Evolutionary conservation across 92 coral and sea anemone genomes (phyloP).

Genomic region (Muricea muricata): DNA sequence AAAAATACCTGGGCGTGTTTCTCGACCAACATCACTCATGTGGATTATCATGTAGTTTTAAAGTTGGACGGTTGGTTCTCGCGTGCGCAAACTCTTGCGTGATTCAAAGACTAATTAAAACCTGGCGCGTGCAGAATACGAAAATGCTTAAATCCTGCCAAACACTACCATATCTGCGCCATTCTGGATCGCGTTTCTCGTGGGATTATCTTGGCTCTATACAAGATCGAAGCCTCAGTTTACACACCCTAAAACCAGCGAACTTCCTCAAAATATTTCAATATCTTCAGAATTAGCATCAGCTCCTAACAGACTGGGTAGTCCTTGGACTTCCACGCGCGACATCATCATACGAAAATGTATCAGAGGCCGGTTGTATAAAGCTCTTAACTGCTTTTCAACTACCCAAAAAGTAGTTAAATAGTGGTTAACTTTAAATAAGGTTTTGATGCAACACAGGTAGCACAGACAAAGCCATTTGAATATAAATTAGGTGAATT

Average conservation of each 20-base stretch:
- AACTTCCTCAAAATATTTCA: not conserved
- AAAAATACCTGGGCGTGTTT: not conserved
- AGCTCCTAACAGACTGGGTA: not conserved
- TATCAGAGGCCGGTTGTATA: too few species aligned
- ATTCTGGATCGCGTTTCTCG: not conserved
- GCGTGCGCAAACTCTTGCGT: too few species aligned
- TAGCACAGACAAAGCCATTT: too few species aligned
- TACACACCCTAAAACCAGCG: not conserved
- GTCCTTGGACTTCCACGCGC: conserved; percentile 15
- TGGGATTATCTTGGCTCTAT: not conserved
- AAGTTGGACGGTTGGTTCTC: too few species aligned
- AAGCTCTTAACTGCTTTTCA: too few species aligned
- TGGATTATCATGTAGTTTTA: too few species aligned
- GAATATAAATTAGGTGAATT: too few species aligned
- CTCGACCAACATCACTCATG: not conserved
- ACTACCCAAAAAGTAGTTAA: too few species aligned
- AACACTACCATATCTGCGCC: not conserved
- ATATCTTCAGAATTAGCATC: not conserved
- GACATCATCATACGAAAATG: not conserved
- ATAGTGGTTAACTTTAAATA: too few species aligned
- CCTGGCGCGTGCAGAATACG: too few species aligned
- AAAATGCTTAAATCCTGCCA: not conserved
- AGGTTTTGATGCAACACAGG: too few species aligned
- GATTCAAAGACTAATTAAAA: too few species aligned
- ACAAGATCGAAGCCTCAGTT: conserved; percentile 5